These are phyloP conservation scores for Polypterus bichir DNA, from an alignment of 2,113 vertebrate genomes.

Conservation along the genomic window DNA sequence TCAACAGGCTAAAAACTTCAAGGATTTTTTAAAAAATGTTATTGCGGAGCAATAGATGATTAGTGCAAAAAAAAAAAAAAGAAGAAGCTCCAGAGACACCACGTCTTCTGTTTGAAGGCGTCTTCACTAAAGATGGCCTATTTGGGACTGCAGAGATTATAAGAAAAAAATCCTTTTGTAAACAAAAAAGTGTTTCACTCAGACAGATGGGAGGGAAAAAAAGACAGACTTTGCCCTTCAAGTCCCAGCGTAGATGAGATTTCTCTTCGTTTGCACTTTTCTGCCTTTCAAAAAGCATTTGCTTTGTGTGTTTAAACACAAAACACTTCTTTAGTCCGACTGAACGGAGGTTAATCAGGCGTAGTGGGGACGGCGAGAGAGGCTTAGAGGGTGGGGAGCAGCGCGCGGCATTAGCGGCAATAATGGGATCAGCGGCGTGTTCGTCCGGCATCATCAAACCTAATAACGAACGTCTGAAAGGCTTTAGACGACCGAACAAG, in stretches of 20 bases:
- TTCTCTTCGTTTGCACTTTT: slow-evolving; percentile 20
- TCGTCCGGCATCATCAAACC: slow-evolving; percentile 32
- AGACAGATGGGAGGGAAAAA: neutral
- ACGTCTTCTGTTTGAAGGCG: too few relatives aligned
- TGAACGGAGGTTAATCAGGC: slow-evolving; percentile 85
- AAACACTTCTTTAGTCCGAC: slow-evolving; percentile 70
- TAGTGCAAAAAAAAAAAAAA: too few relatives aligned
- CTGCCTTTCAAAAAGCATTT: slow-evolving; percentile 93
- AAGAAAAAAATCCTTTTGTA: too few relatives aligned
- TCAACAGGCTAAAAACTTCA: too few relatives aligned
- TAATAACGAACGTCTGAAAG: slow-evolving; percentile 47
- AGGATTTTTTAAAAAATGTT: too few relatives aligned
- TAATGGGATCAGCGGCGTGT: slow-evolving; percentile 31
- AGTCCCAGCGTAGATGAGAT: neutral
- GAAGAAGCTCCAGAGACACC: too few relatives aligned
- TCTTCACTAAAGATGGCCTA: too few relatives aligned
- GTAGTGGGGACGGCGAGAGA: slow-evolving; percentile 55
- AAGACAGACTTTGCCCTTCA: neutral
- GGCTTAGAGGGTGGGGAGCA: slow-evolving; percentile 32
- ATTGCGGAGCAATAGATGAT: too few relatives aligned
- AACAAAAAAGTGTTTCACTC: neutral
- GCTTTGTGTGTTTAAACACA: slow-evolving; percentile 92
- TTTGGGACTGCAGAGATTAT: too few relatives aligned
- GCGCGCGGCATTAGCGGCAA: slow-evolving; percentile 10
- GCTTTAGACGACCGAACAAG: slow-evolving; percentile 31